Conservation (phyloP, 2,113 vertebrate species). For the Spheniscus mendiculus region DNA sequence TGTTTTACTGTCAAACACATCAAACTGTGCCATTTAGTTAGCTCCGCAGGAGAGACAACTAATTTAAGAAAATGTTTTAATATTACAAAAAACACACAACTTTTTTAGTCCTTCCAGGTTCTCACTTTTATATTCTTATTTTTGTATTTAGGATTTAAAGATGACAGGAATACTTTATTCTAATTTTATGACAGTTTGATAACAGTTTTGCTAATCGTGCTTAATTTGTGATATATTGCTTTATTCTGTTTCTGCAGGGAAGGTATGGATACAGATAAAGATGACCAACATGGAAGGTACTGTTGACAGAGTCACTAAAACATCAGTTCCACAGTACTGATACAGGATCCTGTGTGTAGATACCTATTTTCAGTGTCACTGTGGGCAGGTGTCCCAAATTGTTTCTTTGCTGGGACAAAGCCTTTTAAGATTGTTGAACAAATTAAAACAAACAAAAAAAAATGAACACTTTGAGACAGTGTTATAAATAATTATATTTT, state of each 20-base stretch:
- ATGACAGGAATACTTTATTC: not conserved
- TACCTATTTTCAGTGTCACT: not conserved
- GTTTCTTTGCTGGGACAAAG: not conserved
- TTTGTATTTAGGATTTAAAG: not conserved
- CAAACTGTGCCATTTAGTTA: constrained; percentile 23
- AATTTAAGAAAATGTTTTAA: constrained; percentile 24
- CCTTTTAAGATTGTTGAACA: not conserved
- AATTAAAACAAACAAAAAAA: not conserved
- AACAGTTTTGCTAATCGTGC: not conserved
- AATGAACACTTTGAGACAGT: not conserved
- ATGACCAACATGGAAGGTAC: constrained; percentile 93
- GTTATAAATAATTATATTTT: not conserved
- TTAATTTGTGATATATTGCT: not conserved
- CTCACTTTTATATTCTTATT: not conserved
- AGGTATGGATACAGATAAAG: constrained; percentile 97
- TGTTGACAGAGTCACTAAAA: not conserved
- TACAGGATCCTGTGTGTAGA: not conserved
- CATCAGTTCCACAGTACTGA: not conserved
- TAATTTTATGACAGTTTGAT: not conserved
- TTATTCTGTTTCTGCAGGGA: constrained; percentile 78
- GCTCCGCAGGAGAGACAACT: not conserved
- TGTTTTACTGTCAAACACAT: constrained; percentile 46
- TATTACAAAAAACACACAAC: not conserved
- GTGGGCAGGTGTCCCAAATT: not conserved
- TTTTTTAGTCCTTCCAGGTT: not conserved